These are phyloP conservation scores for Urocolius indicus DNA, from an alignment of 2,113 vertebrate genomes.

Conservation along the genomic window DNA sequence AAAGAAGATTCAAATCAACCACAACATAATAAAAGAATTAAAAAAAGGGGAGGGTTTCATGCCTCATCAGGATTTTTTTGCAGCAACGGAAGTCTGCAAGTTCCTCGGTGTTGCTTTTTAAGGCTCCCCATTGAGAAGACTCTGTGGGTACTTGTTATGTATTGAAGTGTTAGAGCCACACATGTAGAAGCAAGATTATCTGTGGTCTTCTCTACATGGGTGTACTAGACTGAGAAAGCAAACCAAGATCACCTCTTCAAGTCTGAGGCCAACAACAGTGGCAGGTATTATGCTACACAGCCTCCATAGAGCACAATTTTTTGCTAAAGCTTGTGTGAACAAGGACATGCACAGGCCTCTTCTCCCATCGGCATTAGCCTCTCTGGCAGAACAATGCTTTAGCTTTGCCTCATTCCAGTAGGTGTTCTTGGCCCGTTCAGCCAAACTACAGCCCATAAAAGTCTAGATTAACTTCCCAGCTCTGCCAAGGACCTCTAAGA, in stretches of 20 bases:
- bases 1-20: conserved; percentile 31
- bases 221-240: neutral
- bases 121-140: neutral
- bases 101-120: neutral
- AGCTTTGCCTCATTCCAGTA: neutral
- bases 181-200: neutral
- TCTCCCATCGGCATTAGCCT: neutral
- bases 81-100: neutral
- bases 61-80: conserved; percentile 16
- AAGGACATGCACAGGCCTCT: neutral
- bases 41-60: neutral
- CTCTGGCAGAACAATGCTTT: neutral
- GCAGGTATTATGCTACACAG: neutral
- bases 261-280: neutral
- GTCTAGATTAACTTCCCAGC: neutral
- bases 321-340: neutral
- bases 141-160: neutral
- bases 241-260: neutral
- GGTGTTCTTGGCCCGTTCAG: neutral
- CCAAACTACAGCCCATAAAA: neutral
- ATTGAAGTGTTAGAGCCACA: neutral
- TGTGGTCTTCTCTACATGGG: neutral
- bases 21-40: neutral
- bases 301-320: neutral
- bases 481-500: neutral